phyloP scores from a whole-genome alignment of 2,797 vertebrate species.

The Lutjanus argentimaculatus region DNA sequence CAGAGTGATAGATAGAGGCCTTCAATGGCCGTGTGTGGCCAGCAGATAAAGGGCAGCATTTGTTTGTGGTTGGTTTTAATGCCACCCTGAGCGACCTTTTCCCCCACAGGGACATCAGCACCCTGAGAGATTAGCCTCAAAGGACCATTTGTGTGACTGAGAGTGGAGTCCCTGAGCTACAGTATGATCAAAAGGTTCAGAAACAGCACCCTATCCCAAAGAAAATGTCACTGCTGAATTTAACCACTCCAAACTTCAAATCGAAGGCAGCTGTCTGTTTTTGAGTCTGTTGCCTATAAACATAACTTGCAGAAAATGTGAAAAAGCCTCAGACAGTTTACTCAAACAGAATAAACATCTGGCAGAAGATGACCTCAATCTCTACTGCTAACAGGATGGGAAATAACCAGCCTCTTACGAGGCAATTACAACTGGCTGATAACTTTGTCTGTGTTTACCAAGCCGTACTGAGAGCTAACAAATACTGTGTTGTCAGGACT shows the following conservation, averaged over 20 bases:
- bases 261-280: background rate
- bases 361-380: constrained; percentile 15
- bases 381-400: constrained; percentile 17
- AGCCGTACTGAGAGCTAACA: background rate
- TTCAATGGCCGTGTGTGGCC: constrained; percentile 62
- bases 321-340: constrained; percentile 26
- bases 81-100: constrained; percentile 65
- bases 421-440: constrained; percentile 15
- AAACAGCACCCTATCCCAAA: constrained; percentile 32
- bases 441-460: constrained; percentile 7
- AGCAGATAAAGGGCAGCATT: constrained; percentile 77
- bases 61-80: constrained; percentile 79
- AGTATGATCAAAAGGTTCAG: constrained; percentile 51
- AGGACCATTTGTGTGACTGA: constrained; percentile 47
- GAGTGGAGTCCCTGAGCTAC: constrained; percentile 31
- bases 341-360: constrained; percentile 30
- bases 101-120: constrained; percentile 52
- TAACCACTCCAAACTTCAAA: constrained; percentile 8
- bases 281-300: background rate
- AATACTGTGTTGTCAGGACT: background rate
- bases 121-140: constrained; percentile 67
- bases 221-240: constrained; percentile 54
- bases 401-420: background rate
- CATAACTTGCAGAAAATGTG: background rate
- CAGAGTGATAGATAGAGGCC: constrained; percentile 52